Evolutionary conservation across 2,113 vertebrate genomes (phyloP).

Genomic region (Zosterops hypoxanthus): DNA sequence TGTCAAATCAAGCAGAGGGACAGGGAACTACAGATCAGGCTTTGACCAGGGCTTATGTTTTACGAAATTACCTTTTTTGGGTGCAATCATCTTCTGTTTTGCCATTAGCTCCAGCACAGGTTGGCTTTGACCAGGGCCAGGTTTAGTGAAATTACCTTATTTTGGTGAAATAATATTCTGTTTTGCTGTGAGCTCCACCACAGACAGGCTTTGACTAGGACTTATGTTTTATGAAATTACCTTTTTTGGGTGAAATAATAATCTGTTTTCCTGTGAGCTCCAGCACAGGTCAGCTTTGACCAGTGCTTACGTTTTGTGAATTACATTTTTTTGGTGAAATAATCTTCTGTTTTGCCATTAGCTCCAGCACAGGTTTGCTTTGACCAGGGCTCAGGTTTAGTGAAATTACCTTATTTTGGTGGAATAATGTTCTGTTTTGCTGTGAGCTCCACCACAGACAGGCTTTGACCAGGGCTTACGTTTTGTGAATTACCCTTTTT

Average conservation of each 20-base stretch:
- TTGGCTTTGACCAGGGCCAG: too few relatives aligned
- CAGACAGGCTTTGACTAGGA: neutral
- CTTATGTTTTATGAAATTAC: neutral
- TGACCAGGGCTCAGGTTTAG: neutral
- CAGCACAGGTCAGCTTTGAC: too few relatives aligned
- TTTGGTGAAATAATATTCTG: neutral
- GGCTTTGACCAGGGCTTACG: too few relatives aligned
- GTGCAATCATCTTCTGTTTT: too few relatives aligned
- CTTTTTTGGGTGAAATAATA: neutral
- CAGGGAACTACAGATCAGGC: neutral
- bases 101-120: too few relatives aligned
- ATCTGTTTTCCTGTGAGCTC: too few relatives aligned
- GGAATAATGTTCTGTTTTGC: neutral
- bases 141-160: neutral
- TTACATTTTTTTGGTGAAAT: neutral
- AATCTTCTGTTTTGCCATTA: neutral
- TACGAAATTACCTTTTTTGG: too few relatives aligned
- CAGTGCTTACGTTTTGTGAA: neutral
- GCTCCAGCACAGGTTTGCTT: neutral
- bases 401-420: neutral
- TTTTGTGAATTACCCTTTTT: neutral
- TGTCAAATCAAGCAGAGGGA: neutral
- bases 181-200: too few relatives aligned
- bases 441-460: rapidly evolving
- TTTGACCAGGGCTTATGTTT: neutral